Evolutionary conservation across 1,140 invertebrate species (phyloP), one percentile per base, ranked within the genome.

Genomic region (Aphis craccivora): DNA sequence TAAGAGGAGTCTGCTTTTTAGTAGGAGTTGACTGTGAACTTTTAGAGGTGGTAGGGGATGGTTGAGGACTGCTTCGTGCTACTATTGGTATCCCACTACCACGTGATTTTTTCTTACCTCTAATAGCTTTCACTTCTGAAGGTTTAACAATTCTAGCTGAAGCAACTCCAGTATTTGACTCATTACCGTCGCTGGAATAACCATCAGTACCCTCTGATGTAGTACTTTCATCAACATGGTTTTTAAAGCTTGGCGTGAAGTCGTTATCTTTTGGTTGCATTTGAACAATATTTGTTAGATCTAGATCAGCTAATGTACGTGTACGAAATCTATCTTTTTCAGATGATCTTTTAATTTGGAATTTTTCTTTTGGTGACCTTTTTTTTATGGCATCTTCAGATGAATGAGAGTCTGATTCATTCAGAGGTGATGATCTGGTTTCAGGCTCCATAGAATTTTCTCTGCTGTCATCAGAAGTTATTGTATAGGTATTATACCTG

Each of bases 41-140:
- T 90, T 90, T 94, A 23, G 93, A 91, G 30, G 83, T 94, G 20
- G 94, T 94, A 40, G 95, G 94, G 5, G 94, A 94, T 45, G 90
- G 81, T 60, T 91, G 93, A 90, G 92, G 88, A 45, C 81, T 81
- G 53, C 90, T 51, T 8, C 81, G 91, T 25, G 81, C 81, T 40
- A 93, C 81, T 11, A 94, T 94, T n/a, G 94, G 94, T 93, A 94
- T 94, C 7, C 94, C 81, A 94, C 94, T 94, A 0, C 84, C 30
- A 37, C 94, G 53, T 2, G 81, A 92, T 95, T 97, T 98, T 94
- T 97, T 96, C 88, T 97, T 95, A 0, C 98, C 98, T 90, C 98
- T 95, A 51, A 99, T 96, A 3, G 95, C 96, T 95, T 98, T 98
- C 0, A 95, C 95, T 94, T 95, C 95, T 45, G 94, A 94, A 3